Conservation (phyloP, 2,113 vertebrate species). For the Channa argus region DNA sequence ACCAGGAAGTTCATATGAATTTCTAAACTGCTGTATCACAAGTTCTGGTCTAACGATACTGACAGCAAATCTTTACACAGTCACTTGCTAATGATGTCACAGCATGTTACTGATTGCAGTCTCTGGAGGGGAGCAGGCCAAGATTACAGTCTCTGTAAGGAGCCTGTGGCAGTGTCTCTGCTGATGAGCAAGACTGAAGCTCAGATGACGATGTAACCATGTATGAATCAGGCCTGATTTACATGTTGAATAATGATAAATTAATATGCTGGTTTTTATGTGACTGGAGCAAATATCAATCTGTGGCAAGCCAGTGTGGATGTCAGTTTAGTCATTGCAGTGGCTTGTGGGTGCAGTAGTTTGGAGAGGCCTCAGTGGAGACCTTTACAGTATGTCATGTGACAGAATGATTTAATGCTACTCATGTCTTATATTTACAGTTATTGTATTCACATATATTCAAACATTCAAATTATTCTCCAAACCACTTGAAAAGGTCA, state of each 20-base stretch:
- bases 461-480: too few relatives aligned
- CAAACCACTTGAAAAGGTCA: too few relatives aligned
- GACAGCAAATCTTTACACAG: constrained; percentile 49
- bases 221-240: constrained; percentile 71
- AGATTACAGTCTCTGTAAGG: constrained; percentile 73
- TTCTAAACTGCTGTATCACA: constrained; percentile 27
- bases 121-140: constrained; percentile 63
- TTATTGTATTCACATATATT: too few relatives aligned
- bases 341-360: too few relatives aligned
- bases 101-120: constrained; percentile 76
- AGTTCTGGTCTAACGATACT: constrained; percentile 20
- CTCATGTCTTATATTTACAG: too few relatives aligned
- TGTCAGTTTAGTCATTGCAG: background rate
- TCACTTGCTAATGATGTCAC: constrained; percentile 69
- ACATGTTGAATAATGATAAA: constrained; percentile 62
- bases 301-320: constrained; percentile 13
- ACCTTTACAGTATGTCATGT: too few relatives aligned
- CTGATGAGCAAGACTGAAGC: constrained; percentile 68
- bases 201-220: constrained; percentile 38
- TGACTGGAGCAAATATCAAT: constrained; percentile 19
- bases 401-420: too few relatives aligned
- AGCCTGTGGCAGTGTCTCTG: constrained; percentile 47
- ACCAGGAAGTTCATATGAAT: constrained; percentile 29
- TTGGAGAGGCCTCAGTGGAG: too few relatives aligned
- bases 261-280: constrained; percentile 44